phyloP scores from a whole-genome alignment of 2,113 vertebrate genomes.

The Brachirus orientalis region DNA sequence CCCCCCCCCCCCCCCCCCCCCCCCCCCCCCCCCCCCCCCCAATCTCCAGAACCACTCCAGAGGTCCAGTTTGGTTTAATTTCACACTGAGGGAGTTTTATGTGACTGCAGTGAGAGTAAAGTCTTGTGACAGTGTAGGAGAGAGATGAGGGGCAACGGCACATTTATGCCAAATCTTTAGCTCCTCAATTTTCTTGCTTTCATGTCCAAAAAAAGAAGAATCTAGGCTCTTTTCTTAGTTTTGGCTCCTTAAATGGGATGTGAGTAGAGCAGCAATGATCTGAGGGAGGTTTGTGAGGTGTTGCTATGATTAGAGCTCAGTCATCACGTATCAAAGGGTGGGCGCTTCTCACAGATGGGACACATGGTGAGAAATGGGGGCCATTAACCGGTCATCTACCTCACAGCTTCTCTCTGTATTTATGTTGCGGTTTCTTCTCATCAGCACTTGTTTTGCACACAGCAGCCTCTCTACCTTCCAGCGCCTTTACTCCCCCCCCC shows the following conservation, averaged over 20 bases:
- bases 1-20: no score
- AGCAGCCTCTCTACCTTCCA: constrained; percentile 63
- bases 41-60: constrained; percentile 29
- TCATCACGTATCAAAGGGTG: constrained; percentile 5
- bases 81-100: no score
- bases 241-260: no score
- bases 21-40: no score
- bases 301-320: constrained; percentile 21
- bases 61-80: constrained; percentile 74
- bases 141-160: background rate
- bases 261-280: no score
- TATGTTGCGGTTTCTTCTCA: constrained; percentile 71
- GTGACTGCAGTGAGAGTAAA: background rate
- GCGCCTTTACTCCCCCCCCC: constrained; percentile 26
- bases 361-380: constrained; percentile 3
- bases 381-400: constrained; percentile 52
- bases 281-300: background rate
- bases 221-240: no score
- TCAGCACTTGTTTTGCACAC: constrained; percentile 69
- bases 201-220: background rate
- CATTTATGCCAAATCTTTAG: background rate
- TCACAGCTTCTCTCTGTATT: constrained; percentile 72
- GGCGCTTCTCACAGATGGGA: constrained; percentile 8
- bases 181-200: constrained; percentile 32
- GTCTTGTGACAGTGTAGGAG: background rate